Evolutionary conservation across 2,888 invertebrate genomes (phyloP).

Genomic region (Ormyrus labotus): DNA sequence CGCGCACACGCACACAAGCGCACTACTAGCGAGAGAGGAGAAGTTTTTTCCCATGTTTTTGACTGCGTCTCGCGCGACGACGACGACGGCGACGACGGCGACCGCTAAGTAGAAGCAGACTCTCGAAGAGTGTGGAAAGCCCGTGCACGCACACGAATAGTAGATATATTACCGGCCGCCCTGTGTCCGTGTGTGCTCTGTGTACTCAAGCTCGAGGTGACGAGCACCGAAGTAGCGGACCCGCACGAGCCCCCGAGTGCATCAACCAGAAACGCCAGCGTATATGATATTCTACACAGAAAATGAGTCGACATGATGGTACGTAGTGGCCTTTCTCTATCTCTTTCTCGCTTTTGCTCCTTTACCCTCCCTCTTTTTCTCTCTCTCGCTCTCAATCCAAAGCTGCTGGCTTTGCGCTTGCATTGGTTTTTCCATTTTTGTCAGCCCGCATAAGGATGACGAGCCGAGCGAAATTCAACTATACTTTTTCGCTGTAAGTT

Average conservation of each 20-base stretch:
- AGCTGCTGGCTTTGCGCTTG: too few relatives aligned
- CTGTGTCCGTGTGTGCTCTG: slow-evolving; percentile 4
- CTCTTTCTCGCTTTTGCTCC: slow-evolving; percentile 6
- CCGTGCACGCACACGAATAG: too few relatives aligned
- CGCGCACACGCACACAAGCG: neutral
- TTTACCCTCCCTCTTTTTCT: too few relatives aligned
- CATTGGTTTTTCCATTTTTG: neutral
- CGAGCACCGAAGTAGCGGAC: slow-evolving; percentile 5
- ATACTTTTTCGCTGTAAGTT: too few relatives aligned
- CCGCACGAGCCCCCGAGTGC: slow-evolving; percentile 18
- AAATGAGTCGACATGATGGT: slow-evolving; percentile 98
- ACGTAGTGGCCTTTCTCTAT: slow-evolving; percentile 78
- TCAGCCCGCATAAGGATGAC: neutral
- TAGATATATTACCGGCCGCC: neutral
- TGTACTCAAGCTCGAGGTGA: slow-evolving; percentile 1
- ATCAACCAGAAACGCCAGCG: slow-evolving; percentile 59
- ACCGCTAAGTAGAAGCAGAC: too few relatives aligned
- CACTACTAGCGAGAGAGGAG: neutral
- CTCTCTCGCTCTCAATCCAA: too few relatives aligned
- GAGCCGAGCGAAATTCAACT: too few relatives aligned
- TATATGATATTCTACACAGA: slow-evolving; percentile 76
- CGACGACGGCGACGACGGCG: slow-evolving; percentile 20
- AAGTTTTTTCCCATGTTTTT: slow-evolving; percentile 50
- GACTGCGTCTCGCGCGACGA: slow-evolving; percentile 41
- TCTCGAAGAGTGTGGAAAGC: neutral